A percentile compares a stretch with the other conserved stretches of the same genome.
These are phyloP conservation scores for Helogale parvula DNA, from an alignment of 2,113 vertebrate species.

Conservation along the genomic window DNA sequence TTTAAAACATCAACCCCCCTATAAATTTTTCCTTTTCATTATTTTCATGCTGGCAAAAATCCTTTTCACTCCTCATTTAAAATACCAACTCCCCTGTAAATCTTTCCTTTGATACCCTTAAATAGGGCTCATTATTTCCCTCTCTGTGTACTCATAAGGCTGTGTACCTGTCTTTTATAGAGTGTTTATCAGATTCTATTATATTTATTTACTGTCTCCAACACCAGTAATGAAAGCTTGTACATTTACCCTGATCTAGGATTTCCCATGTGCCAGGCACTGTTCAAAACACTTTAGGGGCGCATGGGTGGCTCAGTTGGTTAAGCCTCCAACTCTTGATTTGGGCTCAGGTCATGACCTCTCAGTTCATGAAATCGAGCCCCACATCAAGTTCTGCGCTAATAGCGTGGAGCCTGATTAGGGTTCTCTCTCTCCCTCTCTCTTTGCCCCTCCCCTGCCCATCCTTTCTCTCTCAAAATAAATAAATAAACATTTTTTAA, in stretches of 20 bases:
- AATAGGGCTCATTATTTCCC: not conserved
- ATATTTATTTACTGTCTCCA: not conserved
- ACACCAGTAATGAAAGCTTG: not conserved
- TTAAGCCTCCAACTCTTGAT: too few relatives aligned
- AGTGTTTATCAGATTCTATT: not conserved
- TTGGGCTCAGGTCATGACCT: too few relatives aligned
- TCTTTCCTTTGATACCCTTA: not conserved
- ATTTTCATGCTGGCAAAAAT: not conserved
- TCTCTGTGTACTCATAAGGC: not conserved
- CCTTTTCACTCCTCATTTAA: not conserved
- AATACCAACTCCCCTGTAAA: not conserved
- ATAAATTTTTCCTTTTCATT: not conserved
- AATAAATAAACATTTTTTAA: too few relatives aligned
- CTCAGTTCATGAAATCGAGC: too few relatives aligned
- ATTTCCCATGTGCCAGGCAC: not conserved
- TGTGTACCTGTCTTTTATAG: not conserved
- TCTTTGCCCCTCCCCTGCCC: too few relatives aligned
- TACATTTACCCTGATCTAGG: not conserved
- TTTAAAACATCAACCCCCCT: not conserved
- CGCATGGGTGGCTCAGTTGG: too few relatives aligned
- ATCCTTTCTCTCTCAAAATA: too few relatives aligned
- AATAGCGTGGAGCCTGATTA: too few relatives aligned
- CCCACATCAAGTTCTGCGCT: too few relatives aligned
- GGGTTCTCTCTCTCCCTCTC: too few relatives aligned
- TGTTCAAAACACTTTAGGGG: not conserved